Conservation (phyloP, 37 sponge, comb jelly and placozoan genomes). For the Theonella swinhoei region DNA sequence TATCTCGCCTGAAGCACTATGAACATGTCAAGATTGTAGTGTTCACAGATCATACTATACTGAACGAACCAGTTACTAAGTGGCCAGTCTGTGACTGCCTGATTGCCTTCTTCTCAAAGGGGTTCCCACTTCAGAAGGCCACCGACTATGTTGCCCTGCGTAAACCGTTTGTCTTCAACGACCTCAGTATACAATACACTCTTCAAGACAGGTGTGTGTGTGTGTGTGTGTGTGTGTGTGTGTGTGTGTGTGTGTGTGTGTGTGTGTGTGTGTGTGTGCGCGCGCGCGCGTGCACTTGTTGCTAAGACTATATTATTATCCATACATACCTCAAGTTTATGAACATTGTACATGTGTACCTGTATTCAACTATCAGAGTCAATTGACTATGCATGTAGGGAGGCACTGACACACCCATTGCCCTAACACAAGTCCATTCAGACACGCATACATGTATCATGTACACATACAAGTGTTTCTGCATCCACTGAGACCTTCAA, state of each 20-base stretch:
- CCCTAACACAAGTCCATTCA: no score
- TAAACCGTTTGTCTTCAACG: conserved; percentile 87
- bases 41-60: conserved; percentile 78
- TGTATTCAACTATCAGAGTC: background rate
- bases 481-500: no score
- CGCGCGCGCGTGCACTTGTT: no score
- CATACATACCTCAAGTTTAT: no score
- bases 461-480: no score
- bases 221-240: background rate
- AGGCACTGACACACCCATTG: no score
- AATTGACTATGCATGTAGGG: background rate
- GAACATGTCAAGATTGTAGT: conserved; percentile 68
- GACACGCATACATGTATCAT: no score
- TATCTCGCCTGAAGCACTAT: conserved; percentile 55
- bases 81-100: conserved; percentile 91
- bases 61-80: conserved; percentile 74
- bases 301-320: no score
- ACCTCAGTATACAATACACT: conserved; percentile 80
- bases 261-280: background rate
- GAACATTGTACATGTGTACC: no score
- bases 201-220: conserved; percentile 80
- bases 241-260: background rate
- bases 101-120: conserved; percentile 92
- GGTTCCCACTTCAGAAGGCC: conserved; percentile 82
- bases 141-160: conserved; percentile 84